A percentile compares a stretch with the other conserved stretches of the same genome.
Evolutionary conservation across 1,140 invertebrate genomes (phyloP).

Genomic region (Ceratoteleas bidentatus): DNA sequence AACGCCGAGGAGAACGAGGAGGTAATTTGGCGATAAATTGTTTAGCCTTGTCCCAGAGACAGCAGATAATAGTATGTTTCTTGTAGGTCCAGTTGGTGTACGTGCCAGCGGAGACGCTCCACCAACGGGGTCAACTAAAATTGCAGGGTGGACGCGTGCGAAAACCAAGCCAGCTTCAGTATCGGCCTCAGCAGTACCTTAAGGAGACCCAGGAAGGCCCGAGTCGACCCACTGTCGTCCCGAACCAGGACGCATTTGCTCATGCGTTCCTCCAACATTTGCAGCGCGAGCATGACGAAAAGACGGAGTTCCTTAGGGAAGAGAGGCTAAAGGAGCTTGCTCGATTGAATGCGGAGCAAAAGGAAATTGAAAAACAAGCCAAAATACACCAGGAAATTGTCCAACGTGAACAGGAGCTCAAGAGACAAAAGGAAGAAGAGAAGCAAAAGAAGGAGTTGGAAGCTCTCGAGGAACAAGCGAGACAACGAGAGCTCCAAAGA

Average conservation of each 20-base stretch:
- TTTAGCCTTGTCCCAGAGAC: neutral
- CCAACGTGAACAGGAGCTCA: slow-evolving; percentile 72
- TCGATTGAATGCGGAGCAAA: slow-evolving; percentile 72
- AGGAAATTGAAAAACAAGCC: slow-evolving; percentile 74
- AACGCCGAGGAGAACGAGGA: slow-evolving; percentile 68
- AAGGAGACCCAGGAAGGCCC: slow-evolving; percentile 71
- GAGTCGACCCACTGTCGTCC: slow-evolving; percentile 26
- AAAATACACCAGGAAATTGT: slow-evolving; percentile 71
- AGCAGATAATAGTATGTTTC: slow-evolving; percentile 11
- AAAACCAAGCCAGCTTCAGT: slow-evolving; percentile 70
- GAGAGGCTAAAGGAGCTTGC: slow-evolving; percentile 74
- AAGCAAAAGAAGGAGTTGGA: slow-evolving; percentile 75
- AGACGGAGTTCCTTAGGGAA: slow-evolving; percentile 69
- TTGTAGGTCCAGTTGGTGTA: slow-evolving; percentile 88
- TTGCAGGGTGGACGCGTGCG: slow-evolving; percentile 67
- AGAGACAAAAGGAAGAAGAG: slow-evolving; percentile 74
- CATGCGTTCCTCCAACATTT: slow-evolving; percentile 79
- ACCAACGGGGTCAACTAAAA: slow-evolving; percentile 81
- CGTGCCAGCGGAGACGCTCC: slow-evolving; percentile 89
- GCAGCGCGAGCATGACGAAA: slow-evolving; percentile 77
- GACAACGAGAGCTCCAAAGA: slow-evolving; percentile 73
- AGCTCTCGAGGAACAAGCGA: slow-evolving; percentile 72
- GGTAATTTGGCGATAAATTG: slow-evolving; percentile 44
- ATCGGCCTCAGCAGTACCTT: slow-evolving; percentile 77
- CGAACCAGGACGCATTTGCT: slow-evolving; percentile 75